phyloP scores from a whole-genome alignment of 2,888 invertebrate species.

The Ornithoptera alexandrae region DNA sequence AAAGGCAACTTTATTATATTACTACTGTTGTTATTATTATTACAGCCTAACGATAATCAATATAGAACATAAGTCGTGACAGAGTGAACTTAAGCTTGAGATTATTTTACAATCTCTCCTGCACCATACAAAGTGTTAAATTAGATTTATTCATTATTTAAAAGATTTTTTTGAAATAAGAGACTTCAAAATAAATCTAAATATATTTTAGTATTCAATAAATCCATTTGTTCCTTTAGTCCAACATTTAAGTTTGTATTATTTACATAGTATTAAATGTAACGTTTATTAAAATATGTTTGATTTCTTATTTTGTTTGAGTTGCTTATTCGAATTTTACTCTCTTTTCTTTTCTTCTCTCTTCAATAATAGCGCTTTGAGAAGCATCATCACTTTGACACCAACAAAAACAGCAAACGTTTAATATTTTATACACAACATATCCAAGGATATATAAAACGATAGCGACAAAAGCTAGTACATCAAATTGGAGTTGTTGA shows the following conservation, averaged over 20 bases:
- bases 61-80: too few species aligned
- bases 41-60: too few species aligned
- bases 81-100: too few species aligned
- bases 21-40: too few species aligned
- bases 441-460: slow-evolving; percentile 57
- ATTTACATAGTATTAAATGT: not conserved
- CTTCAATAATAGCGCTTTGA: slow-evolving; percentile 39
- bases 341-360: slow-evolving; percentile 59
- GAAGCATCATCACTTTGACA: slow-evolving; percentile 44
- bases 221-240: not conserved
- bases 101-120: too few species aligned
- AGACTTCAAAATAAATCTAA: not conserved
- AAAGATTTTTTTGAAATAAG: not conserved
- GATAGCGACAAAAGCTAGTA: slow-evolving; percentile 60
- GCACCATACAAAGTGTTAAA: too few species aligned
- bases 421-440: slow-evolving; percentile 58
- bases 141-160: not conserved
- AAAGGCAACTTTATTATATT: too few species aligned
- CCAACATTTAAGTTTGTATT: not conserved
- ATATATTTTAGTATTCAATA: not conserved
- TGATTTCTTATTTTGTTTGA: not conserved
- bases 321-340: slow-evolving; percentile 68
- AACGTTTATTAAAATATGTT: not conserved
- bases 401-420: slow-evolving; percentile 61
- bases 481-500: slow-evolving; percentile 67